Evolutionary conservation across 2,797 vertebrate species (phyloP).

Genomic region (Agapornis canus): DNA sequence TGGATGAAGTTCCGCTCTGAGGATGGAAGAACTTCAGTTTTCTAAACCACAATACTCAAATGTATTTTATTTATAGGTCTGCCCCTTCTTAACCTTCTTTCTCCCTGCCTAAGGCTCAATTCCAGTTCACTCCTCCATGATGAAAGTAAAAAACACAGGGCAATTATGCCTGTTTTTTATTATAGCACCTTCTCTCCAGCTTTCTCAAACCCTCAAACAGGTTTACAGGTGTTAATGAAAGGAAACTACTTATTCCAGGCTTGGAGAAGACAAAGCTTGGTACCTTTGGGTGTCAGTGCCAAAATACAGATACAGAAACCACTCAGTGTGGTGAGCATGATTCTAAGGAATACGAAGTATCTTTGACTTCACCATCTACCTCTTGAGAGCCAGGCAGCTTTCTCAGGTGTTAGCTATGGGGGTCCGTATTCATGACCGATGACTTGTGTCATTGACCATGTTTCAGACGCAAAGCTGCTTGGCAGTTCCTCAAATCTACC

Average conservation of each 20-base stretch:
- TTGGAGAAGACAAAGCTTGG: neutral
- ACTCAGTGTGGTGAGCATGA: neutral
- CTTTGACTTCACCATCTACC: neutral
- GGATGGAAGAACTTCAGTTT: neutral
- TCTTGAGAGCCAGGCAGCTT: neutral
- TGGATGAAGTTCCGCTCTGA: neutral
- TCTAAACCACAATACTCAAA: conserved; percentile 1
- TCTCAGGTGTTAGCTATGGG: neutral
- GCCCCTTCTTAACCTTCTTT: neutral
- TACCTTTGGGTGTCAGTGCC: neutral
- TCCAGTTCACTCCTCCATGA: neutral
- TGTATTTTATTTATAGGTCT: neutral
- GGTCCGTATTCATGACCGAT: neutral
- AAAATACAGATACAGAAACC: neutral
- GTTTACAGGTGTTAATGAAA: neutral
- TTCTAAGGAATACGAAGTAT: neutral
- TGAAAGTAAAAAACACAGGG: neutral
- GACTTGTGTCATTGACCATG: neutral
- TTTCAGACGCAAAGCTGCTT: neutral
- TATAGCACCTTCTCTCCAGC: neutral
- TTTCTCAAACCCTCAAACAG: neutral
- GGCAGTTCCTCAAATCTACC: neutral
- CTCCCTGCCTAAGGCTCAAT: neutral
- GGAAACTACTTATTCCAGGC: neutral
- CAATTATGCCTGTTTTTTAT: neutral